Percentiles rank a stretch among this genome's conserved stretches.
These are phyloP conservation scores for Neolamprologus sp. DNA, from an alignment of 2,113 vertebrate species.

Conservation along the genomic window DNA sequence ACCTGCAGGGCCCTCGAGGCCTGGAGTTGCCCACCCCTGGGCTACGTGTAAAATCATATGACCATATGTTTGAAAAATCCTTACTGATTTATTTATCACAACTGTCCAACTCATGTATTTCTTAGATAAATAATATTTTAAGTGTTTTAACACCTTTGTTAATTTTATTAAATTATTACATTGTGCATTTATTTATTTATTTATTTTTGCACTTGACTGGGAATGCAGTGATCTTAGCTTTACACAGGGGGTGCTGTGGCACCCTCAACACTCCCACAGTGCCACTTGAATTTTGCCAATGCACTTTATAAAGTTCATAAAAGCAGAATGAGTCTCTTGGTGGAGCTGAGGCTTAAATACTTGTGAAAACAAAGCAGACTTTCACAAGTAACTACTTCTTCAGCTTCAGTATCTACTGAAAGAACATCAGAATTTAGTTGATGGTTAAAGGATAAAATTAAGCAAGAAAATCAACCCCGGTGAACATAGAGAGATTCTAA, in stretches of 20 bases:
- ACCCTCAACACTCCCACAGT: background rate
- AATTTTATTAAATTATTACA: background rate
- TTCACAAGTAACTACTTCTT: background rate
- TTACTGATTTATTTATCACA: background rate
- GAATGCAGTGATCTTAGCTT: background rate
- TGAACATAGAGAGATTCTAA: background rate
- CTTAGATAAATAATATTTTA: background rate
- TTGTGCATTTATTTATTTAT: background rate
- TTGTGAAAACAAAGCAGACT: background rate
- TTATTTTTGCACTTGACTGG: fast-evolving
- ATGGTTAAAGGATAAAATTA: background rate
- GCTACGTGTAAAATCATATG: background rate
- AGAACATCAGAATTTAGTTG: background rate
- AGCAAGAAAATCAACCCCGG: fast-evolving
- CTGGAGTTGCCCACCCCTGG: background rate
- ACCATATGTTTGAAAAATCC: background rate
- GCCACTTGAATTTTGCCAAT: background rate
- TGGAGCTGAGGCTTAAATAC: background rate
- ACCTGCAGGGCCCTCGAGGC: too few relatives aligned
- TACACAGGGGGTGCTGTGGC: background rate
- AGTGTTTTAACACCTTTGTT: background rate
- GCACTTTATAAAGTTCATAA: background rate
- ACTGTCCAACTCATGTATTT: background rate
- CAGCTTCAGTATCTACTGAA: background rate
- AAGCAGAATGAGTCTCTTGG: fast-evolving